Percentiles rank a stretch among this genome's conserved stretches.
Conservation (phyloP, 2,888 invertebrate genomes). For the Drosophila maculinotata region DNA sequence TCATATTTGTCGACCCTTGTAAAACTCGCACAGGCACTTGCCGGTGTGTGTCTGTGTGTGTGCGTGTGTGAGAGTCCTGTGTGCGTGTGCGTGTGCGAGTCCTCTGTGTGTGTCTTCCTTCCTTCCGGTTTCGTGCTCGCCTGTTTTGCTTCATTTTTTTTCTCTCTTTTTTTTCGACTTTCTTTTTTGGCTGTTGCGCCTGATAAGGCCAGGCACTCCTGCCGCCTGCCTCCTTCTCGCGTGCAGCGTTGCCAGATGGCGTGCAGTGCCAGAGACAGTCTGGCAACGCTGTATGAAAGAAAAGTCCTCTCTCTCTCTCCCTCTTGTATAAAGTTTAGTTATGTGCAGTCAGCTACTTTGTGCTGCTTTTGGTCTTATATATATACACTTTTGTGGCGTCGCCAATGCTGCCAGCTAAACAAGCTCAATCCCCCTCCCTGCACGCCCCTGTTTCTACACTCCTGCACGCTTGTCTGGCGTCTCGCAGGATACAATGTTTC, state of each 20-base stretch:
- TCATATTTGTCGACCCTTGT: conserved; percentile 79
- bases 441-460: background rate
- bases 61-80: conserved; percentile 25
- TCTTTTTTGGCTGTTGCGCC: conserved; percentile 54
- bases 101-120: conserved; percentile 68
- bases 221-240: background rate
- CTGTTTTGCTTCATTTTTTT: conserved; percentile 40
- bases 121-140: conserved; percentile 76
- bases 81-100: conserved; percentile 33
- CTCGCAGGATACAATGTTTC: conserved; percentile 66
- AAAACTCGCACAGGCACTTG: conserved; percentile 66
- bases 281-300: conserved; percentile 36
- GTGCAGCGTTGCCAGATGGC: conserved; percentile 40
- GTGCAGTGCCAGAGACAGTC: too few relatives aligned
- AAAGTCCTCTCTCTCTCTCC: too few relatives aligned
- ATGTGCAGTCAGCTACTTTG: background rate
- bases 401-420: conserved; percentile 10
- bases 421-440: background rate
- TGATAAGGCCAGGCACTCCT: conserved; percentile 57
- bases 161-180: conserved; percentile 41
- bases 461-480: conserved; percentile 20
- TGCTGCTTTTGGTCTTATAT: background rate
- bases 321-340: background rate
- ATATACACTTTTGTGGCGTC: conserved; percentile 7
- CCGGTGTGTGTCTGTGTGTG: conserved; percentile 18